phyloP scores from a whole-genome alignment of 2,888 invertebrate genomes.

The Idaea dimidiata region DNA sequence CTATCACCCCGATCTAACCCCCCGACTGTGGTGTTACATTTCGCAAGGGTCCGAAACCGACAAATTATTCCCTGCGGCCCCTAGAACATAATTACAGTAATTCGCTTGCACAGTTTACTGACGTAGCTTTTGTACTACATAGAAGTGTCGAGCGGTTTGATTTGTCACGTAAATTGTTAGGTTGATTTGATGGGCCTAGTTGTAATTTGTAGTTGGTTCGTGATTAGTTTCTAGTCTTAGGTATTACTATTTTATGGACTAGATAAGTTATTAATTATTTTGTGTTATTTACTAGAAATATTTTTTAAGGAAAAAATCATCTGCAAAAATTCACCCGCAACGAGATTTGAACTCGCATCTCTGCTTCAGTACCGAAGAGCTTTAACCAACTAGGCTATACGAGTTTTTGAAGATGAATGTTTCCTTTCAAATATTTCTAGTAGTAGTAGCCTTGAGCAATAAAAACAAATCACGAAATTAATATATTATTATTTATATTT shows the following conservation, averaged over 20 bases:
- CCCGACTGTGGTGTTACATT: slow-evolving; percentile 49
- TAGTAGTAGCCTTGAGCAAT: too few species aligned
- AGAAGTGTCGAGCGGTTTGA: slow-evolving; percentile 16
- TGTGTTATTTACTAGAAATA: background rate
- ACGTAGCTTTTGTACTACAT: slow-evolving; percentile 32
- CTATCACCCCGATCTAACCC: slow-evolving; percentile 8
- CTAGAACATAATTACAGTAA: slow-evolving; percentile 66
- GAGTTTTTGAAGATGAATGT: too few species aligned
- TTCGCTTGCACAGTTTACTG: slow-evolving; percentile 61
- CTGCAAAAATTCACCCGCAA: too few species aligned
- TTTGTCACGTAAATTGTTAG: background rate
- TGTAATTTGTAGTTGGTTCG: background rate
- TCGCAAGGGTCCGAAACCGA: slow-evolving; percentile 51
- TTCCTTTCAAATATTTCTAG: too few species aligned
- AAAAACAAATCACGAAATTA: too few species aligned
- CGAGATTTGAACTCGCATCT: too few species aligned
- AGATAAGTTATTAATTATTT: background rate
- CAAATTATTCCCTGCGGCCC: slow-evolving; percentile 63
- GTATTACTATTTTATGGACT: background rate
- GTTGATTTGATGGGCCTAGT: background rate
- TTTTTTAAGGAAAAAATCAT: too few species aligned
- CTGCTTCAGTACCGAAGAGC: too few species aligned
- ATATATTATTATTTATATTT: too few species aligned
- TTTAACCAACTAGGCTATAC: too few species aligned
- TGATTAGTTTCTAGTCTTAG: background rate